Evolutionary conservation across 2,888 invertebrate species (phyloP), one percentile per base, ranked within the genome.

Genomic region (Aradus depressus): DNA sequence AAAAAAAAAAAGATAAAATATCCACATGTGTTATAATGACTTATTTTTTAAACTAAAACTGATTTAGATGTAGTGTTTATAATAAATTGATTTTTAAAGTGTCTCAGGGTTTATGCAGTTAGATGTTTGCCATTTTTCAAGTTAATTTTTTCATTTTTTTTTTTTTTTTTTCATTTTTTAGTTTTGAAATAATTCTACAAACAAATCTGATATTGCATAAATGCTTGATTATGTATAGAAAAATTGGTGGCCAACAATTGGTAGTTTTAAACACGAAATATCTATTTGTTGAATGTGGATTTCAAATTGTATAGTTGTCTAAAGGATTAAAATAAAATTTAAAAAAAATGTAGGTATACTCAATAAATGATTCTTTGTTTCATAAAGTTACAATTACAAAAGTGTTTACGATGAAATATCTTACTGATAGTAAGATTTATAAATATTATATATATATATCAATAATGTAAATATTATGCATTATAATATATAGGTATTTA

Each of bases 41-140:
- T 56, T 56, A 56, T 56, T 56, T 56, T 56, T 56, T 56, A 54
- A 52, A 51, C 51, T 51, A 56, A 56, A 56, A 56, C 53, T 56
- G 56, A 54, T 44, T 47, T 56, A 56, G 56, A 51, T 56, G 56
- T 56, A 56, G 56, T 53, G 48, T 56, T 56, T 56, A 54, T 56
- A 56, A 56, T 56, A 56, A 56, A 56, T 56, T 56, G 53, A 54
- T 53, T 56, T 54, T 56, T 51, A 54, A 56, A 56, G 54, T 56
- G 56, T 56, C 56, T 56, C 56, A 52, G 56, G 56, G 56, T 56
- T 56, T 56, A 50, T 56, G 54, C 56, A 56, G 56, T 56, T 55
- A 51, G 53, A 53, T 31, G 52, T 52, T 50, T 50, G 55, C 55
- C 55, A 50, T 52, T 48, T 41, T 42, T 49, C 42, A 39, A 44